Percentiles rank a stretch among this genome's conserved stretches.
Evolutionary conservation across 2,888 invertebrate species (phyloP).

Genomic region (Rhodophaea formosa): DNA sequence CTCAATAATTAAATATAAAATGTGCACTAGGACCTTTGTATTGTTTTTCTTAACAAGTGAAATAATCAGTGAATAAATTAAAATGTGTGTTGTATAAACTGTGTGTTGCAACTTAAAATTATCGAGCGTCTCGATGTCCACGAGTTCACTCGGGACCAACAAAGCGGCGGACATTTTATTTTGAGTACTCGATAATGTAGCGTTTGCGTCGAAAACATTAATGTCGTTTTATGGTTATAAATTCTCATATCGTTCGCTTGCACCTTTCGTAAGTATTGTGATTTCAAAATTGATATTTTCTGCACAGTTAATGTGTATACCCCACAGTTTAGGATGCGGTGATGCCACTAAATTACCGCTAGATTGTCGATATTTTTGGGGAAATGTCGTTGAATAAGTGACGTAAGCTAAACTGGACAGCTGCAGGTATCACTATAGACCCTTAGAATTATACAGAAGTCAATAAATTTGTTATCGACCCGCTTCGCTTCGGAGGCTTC

Average conservation of each 20-base stretch:
- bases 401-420: conserved; percentile 68
- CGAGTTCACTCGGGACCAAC: conserved; percentile 81
- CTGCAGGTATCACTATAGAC: conserved; percentile 49
- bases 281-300: conserved; percentile 45
- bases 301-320: conserved; percentile 46
- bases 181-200: conserved; percentile 82
- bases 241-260: conserved; percentile 76
- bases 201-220: conserved; percentile 79
- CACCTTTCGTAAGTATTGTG: conserved; percentile 78
- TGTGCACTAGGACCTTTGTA: conserved; percentile 67
- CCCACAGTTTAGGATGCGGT: conserved; percentile 55
- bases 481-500: conserved; percentile 71
- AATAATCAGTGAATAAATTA: conserved; percentile 63
- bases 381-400: conserved; percentile 69
- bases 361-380: conserved; percentile 67
- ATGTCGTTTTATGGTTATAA: conserved; percentile 79
- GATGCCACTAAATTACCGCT: conserved; percentile 62
- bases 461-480: conserved; percentile 66
- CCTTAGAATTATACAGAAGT: conserved; percentile 48
- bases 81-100: conserved; percentile 65
- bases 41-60: conserved; percentile 63
- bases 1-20: conserved; percentile 63
- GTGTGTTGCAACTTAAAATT: conserved; percentile 63
- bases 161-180: conserved; percentile 83
- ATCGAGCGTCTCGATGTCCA: conserved; percentile 79